Conservation (phyloP, 1,140 invertebrate genomes). For the Chrysoperla carnea region DNA sequence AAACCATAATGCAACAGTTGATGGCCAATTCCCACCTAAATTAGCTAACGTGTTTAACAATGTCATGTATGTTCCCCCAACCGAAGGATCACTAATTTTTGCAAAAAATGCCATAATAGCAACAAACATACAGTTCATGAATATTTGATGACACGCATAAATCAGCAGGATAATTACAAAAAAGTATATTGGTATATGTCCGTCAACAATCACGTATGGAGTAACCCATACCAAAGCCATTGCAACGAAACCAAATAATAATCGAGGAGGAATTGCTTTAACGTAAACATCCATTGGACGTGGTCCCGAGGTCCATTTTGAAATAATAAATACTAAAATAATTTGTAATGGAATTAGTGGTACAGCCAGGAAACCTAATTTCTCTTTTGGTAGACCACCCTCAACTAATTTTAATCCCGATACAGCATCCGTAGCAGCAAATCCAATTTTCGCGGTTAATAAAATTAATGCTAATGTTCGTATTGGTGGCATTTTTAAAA, state of each 20-base stretch:
- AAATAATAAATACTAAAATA: conserved; percentile 74
- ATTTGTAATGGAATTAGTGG: conserved; percentile 92
- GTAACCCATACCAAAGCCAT: conserved; percentile 74
- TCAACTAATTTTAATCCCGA: conserved; percentile 91
- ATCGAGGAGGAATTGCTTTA: conserved; percentile 72
- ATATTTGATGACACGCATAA: conserved; percentile 85
- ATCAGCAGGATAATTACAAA: conserved; percentile 58
- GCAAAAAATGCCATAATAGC: conserved; percentile 62
- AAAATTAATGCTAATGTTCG: conserved; percentile 60
- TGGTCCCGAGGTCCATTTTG: conserved; percentile 39
- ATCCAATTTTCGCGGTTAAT: conserved; percentile 89
- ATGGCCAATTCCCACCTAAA: conserved; percentile 94
- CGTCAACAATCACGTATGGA: conserved; percentile 40
- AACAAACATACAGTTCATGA: conserved; percentile 44
- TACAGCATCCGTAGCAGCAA: conserved; percentile 89
- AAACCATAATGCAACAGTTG: conserved; percentile 78
- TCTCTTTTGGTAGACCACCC: conserved; percentile 88
- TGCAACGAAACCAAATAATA: conserved; percentile 70
- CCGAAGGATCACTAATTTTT: conserved; percentile 74
- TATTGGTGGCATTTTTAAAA: conserved; percentile 71
- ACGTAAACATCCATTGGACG: conserved; percentile 78
- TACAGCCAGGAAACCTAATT: conserved; percentile 77
- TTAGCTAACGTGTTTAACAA: conserved; percentile 92
- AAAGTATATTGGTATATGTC: conserved; percentile 54
- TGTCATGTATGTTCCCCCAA: conserved; percentile 99